Evolutionary conservation across 23 tunicate species (phyloP).

Genomic region (Styela clava): DNA sequence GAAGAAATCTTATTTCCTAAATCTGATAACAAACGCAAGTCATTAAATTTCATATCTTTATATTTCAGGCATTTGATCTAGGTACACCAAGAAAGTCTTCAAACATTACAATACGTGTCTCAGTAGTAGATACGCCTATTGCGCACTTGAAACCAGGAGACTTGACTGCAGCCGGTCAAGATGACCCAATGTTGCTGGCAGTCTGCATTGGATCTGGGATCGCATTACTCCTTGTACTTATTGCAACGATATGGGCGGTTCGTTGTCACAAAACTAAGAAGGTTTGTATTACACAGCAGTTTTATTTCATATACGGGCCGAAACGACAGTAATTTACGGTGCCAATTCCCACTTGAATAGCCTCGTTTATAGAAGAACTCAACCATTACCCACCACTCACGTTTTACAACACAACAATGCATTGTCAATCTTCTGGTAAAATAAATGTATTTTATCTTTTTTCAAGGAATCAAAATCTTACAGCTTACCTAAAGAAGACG

Average conservation of each 20-base stretch:
- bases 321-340: no score
- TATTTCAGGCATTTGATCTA: background rate
- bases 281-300: background rate
- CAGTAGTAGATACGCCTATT: background rate
- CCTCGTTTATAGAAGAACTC: no score
- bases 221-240: background rate
- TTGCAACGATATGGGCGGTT: background rate
- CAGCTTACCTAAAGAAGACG: background rate
- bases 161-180: background rate
- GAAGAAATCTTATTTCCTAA: slow-evolving; percentile 26
- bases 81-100: background rate
- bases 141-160: background rate
- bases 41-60: background rate
- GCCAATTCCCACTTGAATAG: no score
- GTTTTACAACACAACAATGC: no score
- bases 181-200: background rate
- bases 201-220: background rate
- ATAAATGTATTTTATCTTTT: no score
- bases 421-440: no score
- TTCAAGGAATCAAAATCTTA: background rate
- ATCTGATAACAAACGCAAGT: background rate
- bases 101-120: background rate
- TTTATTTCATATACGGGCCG: no score
- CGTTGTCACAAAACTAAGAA: background rate
- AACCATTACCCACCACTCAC: no score